Conservation (phyloP, 2,888 invertebrate species). For the Tuta absoluta region DNA sequence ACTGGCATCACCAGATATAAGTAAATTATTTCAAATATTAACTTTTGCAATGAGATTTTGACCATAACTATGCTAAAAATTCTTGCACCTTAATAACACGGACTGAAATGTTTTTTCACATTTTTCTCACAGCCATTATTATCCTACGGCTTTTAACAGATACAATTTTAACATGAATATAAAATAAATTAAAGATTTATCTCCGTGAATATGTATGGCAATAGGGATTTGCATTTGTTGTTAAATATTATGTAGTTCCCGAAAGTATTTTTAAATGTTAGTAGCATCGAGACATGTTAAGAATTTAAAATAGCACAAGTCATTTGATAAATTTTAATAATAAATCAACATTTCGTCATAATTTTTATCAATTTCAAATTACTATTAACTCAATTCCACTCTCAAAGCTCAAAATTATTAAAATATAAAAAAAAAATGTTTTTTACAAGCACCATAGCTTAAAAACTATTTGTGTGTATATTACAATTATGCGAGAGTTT, state of each 20-base stretch:
- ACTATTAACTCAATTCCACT: conserved; percentile 23
- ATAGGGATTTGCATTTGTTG: not conserved
- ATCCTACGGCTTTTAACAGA: conserved; percentile 50
- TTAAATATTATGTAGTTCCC: not conserved
- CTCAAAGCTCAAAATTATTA: conserved; percentile 15
- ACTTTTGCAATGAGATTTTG: not conserved
- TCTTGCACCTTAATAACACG: conserved; percentile 36
- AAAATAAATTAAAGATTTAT: not conserved
- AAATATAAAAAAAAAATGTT: conserved; percentile 21
- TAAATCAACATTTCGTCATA: conserved; percentile 25
- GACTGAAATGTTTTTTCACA: conserved; percentile 63
- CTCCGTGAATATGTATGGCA: too few species aligned
- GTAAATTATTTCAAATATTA: too few species aligned
- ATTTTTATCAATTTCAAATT: conserved; percentile 20
- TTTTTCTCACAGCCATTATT: conserved; percentile 75
- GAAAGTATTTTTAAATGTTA: conserved; percentile 9
- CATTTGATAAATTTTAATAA: conserved; percentile 29
- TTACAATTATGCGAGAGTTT: conserved; percentile 20
- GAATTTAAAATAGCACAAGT: conserved; percentile 18
- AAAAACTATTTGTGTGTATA: conserved; percentile 22
- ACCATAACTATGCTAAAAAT: not conserved
- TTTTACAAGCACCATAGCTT: conserved; percentile 28
- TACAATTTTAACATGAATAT: not conserved
- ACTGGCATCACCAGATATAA: too few species aligned
- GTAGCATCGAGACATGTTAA: conserved; percentile 30